Evolutionary conservation across 2,888 invertebrate genomes (phyloP), one percentile per base, ranked within the genome.

Genomic region (Diarsia mendica): DNA sequence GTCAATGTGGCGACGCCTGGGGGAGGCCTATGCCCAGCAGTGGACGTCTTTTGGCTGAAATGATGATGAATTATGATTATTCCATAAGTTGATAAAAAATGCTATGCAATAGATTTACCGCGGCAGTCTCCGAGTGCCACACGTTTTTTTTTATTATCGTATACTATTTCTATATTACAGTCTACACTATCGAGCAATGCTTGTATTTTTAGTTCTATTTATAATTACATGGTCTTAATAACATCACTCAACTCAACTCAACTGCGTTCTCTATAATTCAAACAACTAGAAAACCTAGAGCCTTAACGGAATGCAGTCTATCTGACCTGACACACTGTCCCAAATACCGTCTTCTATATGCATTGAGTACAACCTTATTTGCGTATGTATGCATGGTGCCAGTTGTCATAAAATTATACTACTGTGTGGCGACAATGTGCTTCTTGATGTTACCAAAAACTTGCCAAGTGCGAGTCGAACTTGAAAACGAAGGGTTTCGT

Each of bases 341-440:
- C 49, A 71, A 67, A 81, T 76, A 67, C 48, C 13, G 9, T 4
- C 44, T n/a, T 60, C 13, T 53, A 10, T 49, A 68, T 67, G 66
- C 66, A 77, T 53, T 72, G 51, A 46, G 66, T n/a, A 48, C 51
- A 69, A 60, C n/a, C 33, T 48, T 63, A 83, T 80, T 82, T 69
- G 61, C 53, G 49, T 68, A 46, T 33, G 44, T 63, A 49, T 39
- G 11, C n/a, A 49, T 39, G 48, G 20, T 51, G 55, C 69, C 69
- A 69, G 60, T 44, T 18, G 13, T 39, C 51, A 72, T 83, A 48
- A 70, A 70, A 70, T 60, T 67, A 68, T 60, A 48, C 13, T 15
- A 10, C 23, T 46, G 60, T 49, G 60, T 58, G 55, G 72, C 84
- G 72, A 72, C 66, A 75, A 75, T 69, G 39, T 51, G 51, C 28